Base-by-base conservation (phyloP, 2,797 vertebrate genomes). In the Carduelis carduelis region DNA sequence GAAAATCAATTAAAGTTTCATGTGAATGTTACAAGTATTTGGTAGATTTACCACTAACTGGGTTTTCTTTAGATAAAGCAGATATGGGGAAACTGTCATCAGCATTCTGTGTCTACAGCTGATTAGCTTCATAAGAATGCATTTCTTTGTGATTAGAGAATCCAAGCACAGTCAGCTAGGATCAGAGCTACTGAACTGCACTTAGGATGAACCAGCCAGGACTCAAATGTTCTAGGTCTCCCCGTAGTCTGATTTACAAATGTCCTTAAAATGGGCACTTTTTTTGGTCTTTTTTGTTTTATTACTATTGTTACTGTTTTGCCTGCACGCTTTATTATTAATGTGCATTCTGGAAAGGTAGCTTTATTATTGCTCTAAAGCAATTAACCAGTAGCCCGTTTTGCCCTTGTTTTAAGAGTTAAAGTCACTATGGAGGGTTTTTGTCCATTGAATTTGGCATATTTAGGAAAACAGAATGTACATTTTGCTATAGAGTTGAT, bases 1-100 rank as follows among this genome's bases (percentile, higher is more conserved):
- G 95, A 98, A 98, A 98, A 98, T 98, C 97, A 98, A 98, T 99
- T 98, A 98, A 99, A 99, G 97, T 98, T 99, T 99, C 98, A 99
- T 99, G 98, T 98, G 97, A 98, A 97, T 98, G 98, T 98, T 99
- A 98, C 98, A 98, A 97, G 98, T 97, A 98, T 99, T 98, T 98
- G 97, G 98, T 98, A 98, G 97, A 98, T 98, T 98, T 98, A 97
- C 97, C 97, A 98, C 97, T 98, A 98, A 98, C 98, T 96, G 97
- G 97, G 98, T 98, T 98, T 98, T 98, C 98, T 98, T 98, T 98
- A 98, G 98, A 98, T 97, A 97, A 98, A 97, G 89, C 97, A 98
- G 97, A 97, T 98, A 97, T 83, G 96, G 95, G 97, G 91, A 97
- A 97, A 97, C 92, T 79, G 95, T 97, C 97, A 97, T 98, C 98